A percentile compares a stretch with the other conserved stretches of the same genome.
phyloP scores from a whole-genome alignment of 2,113 vertebrate species.

The Cariama cristata region DNA sequence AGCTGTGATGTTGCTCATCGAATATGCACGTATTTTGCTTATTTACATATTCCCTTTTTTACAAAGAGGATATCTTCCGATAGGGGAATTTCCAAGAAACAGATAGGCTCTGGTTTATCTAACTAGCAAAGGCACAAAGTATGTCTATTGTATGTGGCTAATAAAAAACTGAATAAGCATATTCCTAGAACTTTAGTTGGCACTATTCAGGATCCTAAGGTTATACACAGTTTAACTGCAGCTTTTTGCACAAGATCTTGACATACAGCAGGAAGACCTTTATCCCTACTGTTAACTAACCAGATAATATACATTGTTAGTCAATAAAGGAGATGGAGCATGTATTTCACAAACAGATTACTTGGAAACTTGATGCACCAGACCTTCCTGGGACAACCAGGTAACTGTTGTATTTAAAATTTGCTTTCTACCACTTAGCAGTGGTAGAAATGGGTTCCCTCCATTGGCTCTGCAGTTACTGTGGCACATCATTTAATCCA shows the following conservation, averaged over 20 bases:
- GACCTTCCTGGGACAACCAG: not conserved
- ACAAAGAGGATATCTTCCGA: not conserved
- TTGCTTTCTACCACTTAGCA: constrained; percentile 25
- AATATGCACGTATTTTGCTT: not conserved
- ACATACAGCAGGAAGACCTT: constrained; percentile 16
- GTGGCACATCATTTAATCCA: not conserved
- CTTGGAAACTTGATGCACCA: constrained; percentile 5
- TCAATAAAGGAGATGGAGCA: not conserved
- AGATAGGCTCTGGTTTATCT: not conserved
- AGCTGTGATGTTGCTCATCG: not conserved
- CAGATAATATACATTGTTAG: constrained; percentile 18
- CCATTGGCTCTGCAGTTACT: not conserved
- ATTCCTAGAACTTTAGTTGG: constrained; percentile 5
- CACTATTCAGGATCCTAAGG: not conserved
- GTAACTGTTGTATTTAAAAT: not conserved
- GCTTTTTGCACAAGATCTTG: constrained; percentile 24
- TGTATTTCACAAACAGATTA: not conserved
- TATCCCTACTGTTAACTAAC: constrained; percentile 21
- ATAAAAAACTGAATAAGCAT: not conserved
- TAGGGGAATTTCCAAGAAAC: not conserved
- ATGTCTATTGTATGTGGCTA: not conserved
- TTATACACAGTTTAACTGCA: constrained; percentile 15
- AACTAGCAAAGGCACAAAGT: not conserved
- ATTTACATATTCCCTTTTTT: not conserved
- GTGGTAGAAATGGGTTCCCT: not conserved